These are phyloP conservation scores for Chloroclysta siterata DNA, from an alignment of 2,888 invertebrate genomes.

Conservation along the genomic window DNA sequence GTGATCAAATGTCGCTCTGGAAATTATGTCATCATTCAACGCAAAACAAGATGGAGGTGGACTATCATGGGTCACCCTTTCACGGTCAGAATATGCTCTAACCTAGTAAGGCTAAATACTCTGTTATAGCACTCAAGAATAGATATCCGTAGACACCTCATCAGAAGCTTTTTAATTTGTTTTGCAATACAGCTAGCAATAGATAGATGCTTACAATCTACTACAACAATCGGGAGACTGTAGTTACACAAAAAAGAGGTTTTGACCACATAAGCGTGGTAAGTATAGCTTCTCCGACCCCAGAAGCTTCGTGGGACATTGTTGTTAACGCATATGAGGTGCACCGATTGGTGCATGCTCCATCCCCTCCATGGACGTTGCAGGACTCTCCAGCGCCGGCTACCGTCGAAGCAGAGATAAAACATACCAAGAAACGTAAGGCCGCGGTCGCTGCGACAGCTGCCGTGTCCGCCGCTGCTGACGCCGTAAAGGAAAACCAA, in stretches of 20 bases:
- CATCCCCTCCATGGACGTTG: constrained; percentile 13
- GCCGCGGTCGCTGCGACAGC: constrained; percentile 17
- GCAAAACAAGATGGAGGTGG: not conserved
- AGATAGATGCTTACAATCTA: not conserved
- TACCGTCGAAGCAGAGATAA: constrained; percentile 17
- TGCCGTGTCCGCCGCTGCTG: constrained; percentile 1
- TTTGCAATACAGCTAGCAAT: constrained; percentile 4
- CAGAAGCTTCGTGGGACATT: not conserved
- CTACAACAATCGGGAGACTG: constrained; percentile 12
- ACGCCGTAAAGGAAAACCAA: constrained; percentile 4
- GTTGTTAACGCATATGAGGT: not conserved
- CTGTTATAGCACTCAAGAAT: not conserved
- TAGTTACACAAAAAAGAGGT: not conserved
- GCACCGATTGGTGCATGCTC: constrained; percentile 11
- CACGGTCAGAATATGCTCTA: not conserved
- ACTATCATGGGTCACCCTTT: not conserved
- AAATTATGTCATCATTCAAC: not conserved
- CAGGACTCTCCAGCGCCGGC: constrained; percentile 19
- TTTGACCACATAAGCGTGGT: constrained; percentile 6
- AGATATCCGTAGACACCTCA: not conserved
- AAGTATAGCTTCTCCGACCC: constrained; percentile 7
- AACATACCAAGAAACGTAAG: constrained; percentile 21
- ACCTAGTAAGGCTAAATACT: not conserved
- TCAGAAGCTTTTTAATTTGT: constrained; percentile 3
- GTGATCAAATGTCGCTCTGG: not conserved